These are phyloP conservation scores for Dendrolimus kikuchii DNA, from an alignment of 1,140 invertebrate genomes.

Conservation along the genomic window DNA sequence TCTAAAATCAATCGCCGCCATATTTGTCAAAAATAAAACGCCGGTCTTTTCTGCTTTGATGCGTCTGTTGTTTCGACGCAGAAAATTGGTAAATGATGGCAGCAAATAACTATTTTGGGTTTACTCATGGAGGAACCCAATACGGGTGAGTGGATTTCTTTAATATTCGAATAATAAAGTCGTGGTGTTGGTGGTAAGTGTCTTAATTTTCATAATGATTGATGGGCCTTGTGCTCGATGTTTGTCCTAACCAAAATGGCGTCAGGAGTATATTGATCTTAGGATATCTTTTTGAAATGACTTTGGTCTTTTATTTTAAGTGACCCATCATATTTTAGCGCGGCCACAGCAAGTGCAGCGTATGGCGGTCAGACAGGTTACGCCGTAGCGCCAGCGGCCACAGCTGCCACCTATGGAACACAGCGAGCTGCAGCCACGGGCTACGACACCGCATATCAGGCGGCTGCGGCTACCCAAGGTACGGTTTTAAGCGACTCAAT, in stretches of 20 bases:
- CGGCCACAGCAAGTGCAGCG: constrained; percentile 79
- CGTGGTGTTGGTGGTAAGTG: background rate
- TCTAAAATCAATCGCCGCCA: constrained; percentile 25
- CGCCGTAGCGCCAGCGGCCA: constrained; percentile 84
- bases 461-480: constrained; percentile 81
- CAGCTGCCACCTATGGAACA: constrained; percentile 83
- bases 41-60: constrained; percentile 62
- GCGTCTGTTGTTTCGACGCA: constrained; percentile 56
- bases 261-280: constrained; percentile 59
- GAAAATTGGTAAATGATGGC: constrained; percentile 79
- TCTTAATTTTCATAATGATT: constrained; percentile 15
- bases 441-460: constrained; percentile 84
- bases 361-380: constrained; percentile 88
- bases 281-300: constrained; percentile 15
- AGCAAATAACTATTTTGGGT: constrained; percentile 94
- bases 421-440: constrained; percentile 82
- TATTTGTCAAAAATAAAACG: constrained; percentile 53
- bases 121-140: constrained; percentile 92
- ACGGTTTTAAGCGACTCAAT: constrained; percentile 50
- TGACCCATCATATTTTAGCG: constrained; percentile 45
- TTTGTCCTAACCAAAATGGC: constrained; percentile 62
- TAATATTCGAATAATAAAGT: constrained; percentile 10
- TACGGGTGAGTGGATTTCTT: constrained; percentile 80
- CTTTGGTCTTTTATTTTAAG: constrained; percentile 17
- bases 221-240: constrained; percentile 43